These are phyloP conservation scores for Pygoscelis antarcticus DNA, from an alignment of 2,113 vertebrate species.

Conservation along the genomic window DNA sequence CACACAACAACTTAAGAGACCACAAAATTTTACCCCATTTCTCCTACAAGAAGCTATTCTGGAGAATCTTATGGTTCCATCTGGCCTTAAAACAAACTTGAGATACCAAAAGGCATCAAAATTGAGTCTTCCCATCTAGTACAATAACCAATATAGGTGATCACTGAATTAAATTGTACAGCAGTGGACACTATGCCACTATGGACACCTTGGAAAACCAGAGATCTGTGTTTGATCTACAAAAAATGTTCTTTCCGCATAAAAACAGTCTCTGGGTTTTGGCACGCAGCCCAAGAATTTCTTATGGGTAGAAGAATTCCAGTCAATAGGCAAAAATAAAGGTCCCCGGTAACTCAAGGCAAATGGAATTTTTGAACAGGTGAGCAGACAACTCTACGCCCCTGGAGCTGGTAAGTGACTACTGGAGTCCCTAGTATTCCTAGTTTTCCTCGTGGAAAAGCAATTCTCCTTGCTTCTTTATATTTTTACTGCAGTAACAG, in stretches of 20 bases:
- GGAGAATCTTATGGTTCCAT: not conserved
- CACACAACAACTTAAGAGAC: not conserved
- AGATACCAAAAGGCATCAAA: not conserved
- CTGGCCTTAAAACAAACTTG: not conserved
- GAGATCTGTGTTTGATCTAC: not conserved
- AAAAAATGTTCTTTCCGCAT: not conserved
- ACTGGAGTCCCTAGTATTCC: not conserved
- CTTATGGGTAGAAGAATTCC: not conserved
- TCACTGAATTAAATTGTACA: not conserved
- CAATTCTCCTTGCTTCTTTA: not conserved
- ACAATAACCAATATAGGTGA: not conserved
- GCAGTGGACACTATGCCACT: not conserved
- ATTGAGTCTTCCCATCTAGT: not conserved
- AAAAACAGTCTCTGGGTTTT: not conserved
- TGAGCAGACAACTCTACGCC: not conserved
- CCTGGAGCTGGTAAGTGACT: not conserved
- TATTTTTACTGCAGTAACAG: not conserved
- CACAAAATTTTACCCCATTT: not conserved
- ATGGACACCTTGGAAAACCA: not conserved
- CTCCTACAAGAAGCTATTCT: not conserved
- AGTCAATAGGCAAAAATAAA: not conserved
- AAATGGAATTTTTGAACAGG: not conserved
- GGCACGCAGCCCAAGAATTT: not conserved
- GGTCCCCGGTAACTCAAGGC: not conserved
- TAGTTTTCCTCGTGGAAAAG: not conserved